Conservation (phyloP, 2,113 vertebrate genomes). For the Illadopsis cleaveri region DNA sequence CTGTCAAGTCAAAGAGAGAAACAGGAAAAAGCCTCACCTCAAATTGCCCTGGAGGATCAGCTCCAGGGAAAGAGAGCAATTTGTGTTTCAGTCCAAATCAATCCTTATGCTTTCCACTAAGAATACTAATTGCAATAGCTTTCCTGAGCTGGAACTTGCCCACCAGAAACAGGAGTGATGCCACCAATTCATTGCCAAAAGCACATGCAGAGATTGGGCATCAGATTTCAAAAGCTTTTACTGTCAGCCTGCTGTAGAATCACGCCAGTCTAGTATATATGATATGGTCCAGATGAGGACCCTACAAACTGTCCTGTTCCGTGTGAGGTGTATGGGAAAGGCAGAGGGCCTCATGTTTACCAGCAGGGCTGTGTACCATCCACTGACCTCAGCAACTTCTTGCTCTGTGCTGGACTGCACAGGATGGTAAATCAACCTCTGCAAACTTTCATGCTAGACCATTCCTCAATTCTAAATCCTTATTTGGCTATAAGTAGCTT, state of each 20-base stretch:
- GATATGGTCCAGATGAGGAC: background rate
- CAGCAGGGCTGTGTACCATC: background rate
- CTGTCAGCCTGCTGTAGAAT: background rate
- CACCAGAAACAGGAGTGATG: background rate
- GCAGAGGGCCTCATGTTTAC: background rate
- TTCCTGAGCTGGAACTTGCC: background rate
- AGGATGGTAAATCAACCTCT: background rate
- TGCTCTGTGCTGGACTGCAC: background rate
- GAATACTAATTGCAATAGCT: background rate
- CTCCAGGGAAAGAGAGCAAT: background rate
- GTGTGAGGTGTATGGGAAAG: background rate
- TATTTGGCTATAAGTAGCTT: background rate
- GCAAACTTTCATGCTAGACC: background rate
- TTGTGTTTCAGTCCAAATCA: background rate
- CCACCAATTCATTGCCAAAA: background rate
- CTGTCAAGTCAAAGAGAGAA: background rate
- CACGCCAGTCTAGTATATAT: fast-evolving
- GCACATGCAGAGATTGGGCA: background rate
- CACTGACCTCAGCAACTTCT: background rate
- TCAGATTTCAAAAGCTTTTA: background rate
- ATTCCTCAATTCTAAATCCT: background rate
- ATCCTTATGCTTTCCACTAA: conserved; percentile 7
- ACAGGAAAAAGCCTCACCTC: background rate
- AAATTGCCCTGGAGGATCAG: background rate
- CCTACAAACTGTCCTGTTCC: background rate